These are phyloP conservation scores for Neopelma chrysocephalum DNA, from an alignment of 2,797 vertebrate species.

Conservation along the genomic window DNA sequence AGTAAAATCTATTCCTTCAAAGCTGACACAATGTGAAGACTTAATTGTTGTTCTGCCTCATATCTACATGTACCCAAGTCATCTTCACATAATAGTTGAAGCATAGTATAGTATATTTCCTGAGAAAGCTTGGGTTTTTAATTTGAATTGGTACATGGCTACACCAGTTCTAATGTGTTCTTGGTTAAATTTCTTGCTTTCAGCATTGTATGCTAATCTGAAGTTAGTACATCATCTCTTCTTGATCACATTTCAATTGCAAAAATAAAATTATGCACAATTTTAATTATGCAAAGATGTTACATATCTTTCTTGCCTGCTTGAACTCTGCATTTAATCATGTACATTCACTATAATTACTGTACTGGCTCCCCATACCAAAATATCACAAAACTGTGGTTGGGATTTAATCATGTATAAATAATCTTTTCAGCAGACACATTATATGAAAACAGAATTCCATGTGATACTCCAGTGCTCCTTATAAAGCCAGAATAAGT, in stretches of 20 bases:
- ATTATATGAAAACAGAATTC: constrained; percentile 59
- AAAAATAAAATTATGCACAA: not conserved
- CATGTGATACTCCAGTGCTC: constrained; percentile 39
- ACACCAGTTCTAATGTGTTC: not conserved
- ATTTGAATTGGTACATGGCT: not conserved
- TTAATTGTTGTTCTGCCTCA: not conserved
- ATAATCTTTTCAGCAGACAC: constrained; percentile 50
- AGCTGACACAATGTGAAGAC: not conserved
- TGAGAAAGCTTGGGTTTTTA: not conserved
- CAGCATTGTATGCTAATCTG: not conserved
- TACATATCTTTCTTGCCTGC: not conserved
- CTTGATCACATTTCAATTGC: not conserved
- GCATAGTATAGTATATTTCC: not conserved
- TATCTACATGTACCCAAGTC: not conserved
- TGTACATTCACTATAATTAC: constrained; percentile 11
- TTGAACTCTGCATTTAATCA: constrained; percentile 4
- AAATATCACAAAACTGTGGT: constrained; percentile 39
- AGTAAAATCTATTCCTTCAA: not conserved
- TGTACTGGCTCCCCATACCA: not conserved
- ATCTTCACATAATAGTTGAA: not conserved
- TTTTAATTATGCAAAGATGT: not conserved
- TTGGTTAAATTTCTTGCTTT: not conserved
- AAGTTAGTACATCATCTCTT: not conserved
- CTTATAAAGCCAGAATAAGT: constrained; percentile 31
- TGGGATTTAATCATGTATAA: constrained; percentile 54